phyloP scores from a whole-genome alignment of 2,888 invertebrate species.

The Isoperla grammatica region DNA sequence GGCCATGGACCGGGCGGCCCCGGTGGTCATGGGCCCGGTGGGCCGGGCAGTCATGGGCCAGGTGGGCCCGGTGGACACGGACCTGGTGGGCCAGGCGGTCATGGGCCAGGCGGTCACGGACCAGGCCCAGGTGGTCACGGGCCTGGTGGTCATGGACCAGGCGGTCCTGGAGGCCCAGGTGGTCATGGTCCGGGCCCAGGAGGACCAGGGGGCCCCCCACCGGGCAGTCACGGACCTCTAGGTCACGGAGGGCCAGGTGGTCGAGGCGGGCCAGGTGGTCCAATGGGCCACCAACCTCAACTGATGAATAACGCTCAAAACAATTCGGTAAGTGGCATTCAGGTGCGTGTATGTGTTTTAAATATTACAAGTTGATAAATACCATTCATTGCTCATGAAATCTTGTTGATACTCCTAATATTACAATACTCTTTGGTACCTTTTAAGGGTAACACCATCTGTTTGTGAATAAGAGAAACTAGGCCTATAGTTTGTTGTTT shows the following conservation, averaged over 20 bases:
- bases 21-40: too few relatives aligned
- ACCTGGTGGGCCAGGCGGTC: constrained; percentile 12
- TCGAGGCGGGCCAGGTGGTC: constrained; percentile 13
- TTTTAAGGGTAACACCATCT: too few relatives aligned
- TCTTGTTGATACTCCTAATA: too few relatives aligned
- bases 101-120: neutral
- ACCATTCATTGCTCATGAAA: too few relatives aligned
- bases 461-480: too few relatives aligned
- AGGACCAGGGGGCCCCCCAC: constrained; percentile 27
- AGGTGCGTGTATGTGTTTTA: too few relatives aligned
- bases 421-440: too few relatives aligned
- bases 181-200: constrained; percentile 37
- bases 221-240: constrained; percentile 20
- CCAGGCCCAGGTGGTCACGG: constrained; percentile 4
- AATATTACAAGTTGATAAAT: too few relatives aligned
- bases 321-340: neutral
- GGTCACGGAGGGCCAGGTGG: constrained; percentile 8
- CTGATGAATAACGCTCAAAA: neutral
- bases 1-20: constrained; percentile 42
- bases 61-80: constrained; percentile 20
- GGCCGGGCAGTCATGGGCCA: constrained; percentile 25
- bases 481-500: too few relatives aligned
- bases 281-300: constrained; percentile 4
- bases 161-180: constrained; percentile 49
- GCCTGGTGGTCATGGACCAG: constrained; percentile 19